phyloP scores from a whole-genome alignment of 2,888 invertebrate genomes.

The Trichogramma dendrolimi region DNA sequence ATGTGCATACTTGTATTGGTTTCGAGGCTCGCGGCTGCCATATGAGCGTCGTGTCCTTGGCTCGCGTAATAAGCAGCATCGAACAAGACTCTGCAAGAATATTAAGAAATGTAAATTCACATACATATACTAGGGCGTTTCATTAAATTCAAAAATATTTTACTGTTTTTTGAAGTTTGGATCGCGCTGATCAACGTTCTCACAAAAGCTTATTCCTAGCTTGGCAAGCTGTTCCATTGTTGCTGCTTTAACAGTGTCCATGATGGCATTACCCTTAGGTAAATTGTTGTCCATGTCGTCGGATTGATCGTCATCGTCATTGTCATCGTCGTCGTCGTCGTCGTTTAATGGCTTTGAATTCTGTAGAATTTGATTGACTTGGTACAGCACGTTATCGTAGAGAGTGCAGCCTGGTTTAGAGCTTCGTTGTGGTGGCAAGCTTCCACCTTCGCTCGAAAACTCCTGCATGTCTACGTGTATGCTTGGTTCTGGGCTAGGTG shows the following conservation, averaged over 20 bases:
- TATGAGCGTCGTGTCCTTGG: slow-evolving; percentile 39
- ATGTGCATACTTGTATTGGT: slow-evolving; percentile 57
- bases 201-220: slow-evolving; percentile 45
- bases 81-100: slow-evolving; percentile 34
- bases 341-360: slow-evolving; percentile 45
- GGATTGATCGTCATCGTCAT: slow-evolving; percentile 4
- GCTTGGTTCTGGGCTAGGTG: slow-evolving; percentile 54
- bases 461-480: slow-evolving; percentile 57
- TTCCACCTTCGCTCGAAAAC: slow-evolving; percentile 48
- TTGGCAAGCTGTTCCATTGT: slow-evolving; percentile 46
- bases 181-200: slow-evolving; percentile 38
- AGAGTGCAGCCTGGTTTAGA: slow-evolving; percentile 67
- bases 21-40: slow-evolving; percentile 41
- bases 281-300: slow-evolving; percentile 15
- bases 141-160: slow-evolving; percentile 2
- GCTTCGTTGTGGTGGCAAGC: slow-evolving; percentile 54
- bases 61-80: slow-evolving; percentile 46
- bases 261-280: slow-evolving; percentile 28
- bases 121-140: slow-evolving; percentile 6
- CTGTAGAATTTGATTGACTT: slow-evolving; percentile 57
- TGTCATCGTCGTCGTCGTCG: slow-evolving; percentile 14
- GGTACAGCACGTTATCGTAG: slow-evolving; percentile 67
- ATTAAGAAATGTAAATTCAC: slow-evolving; percentile 6
- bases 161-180: slow-evolving; percentile 35
- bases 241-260: slow-evolving; percentile 44